Percentiles rank a stretch among this genome's conserved stretches.
Conservation (phyloP, 2,888 invertebrate species). For the Troides helena region DNA sequence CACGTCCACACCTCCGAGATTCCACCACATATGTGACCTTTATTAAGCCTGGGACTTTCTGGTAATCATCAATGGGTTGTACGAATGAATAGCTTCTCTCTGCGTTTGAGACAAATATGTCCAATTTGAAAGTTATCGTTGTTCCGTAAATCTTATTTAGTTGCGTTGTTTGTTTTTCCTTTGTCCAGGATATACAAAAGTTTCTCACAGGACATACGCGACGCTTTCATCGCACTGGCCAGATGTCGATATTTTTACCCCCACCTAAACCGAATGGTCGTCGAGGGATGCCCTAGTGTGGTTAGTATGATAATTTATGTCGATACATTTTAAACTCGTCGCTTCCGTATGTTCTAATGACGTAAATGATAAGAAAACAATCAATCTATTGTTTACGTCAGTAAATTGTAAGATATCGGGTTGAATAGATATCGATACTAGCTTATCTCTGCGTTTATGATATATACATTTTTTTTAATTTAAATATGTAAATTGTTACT, state of each 20-base stretch:
- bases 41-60: too few species aligned
- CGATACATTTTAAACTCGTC: background rate
- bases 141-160: too few species aligned
- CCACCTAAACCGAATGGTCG: slow-evolving; percentile 48
- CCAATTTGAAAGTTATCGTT: too few species aligned
- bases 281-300: slow-evolving; percentile 40
- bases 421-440: background rate
- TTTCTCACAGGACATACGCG: slow-evolving; percentile 42
- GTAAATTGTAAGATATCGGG: background rate
- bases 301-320: slow-evolving; percentile 13
- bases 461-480: too few species aligned
- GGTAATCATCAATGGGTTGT: too few species aligned
- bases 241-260: slow-evolving; percentile 58
- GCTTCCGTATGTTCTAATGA: background rate
- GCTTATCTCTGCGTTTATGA: background rate
- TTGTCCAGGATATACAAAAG: slow-evolving; percentile 40
- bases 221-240: slow-evolving; percentile 55
- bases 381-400: background rate
- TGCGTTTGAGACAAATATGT: too few species aligned
- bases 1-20: too few species aligned
- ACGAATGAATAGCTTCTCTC: too few species aligned
- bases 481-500: too few species aligned
- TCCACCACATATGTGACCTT: too few species aligned
- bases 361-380: background rate
- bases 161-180: slow-evolving; percentile 1